These are phyloP conservation scores for Rambutsinella grinnellia DNA, from an alignment of 2,888 invertebrate species.

Conservation along the genomic window DNA sequence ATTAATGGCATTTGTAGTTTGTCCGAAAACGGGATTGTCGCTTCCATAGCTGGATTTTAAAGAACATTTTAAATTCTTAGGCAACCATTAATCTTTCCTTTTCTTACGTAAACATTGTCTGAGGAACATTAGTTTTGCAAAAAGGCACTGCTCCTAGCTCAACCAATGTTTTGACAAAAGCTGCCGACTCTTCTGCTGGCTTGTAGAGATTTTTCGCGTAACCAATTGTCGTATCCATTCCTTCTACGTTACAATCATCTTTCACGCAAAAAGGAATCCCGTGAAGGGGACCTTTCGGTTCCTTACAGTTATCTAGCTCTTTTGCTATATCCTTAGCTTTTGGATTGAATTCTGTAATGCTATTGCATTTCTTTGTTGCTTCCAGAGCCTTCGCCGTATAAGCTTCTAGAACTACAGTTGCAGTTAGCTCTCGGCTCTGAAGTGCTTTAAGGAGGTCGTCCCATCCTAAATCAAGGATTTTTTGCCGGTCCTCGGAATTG, in stretches of 20 bases:
- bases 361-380: constrained; percentile 66
- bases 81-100: no score
- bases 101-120: constrained; percentile 66
- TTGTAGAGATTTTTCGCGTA: constrained; percentile 67
- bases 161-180: constrained; percentile 53
- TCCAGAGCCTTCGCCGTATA: constrained; percentile 66
- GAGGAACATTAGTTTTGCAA: constrained; percentile 69
- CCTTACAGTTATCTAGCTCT: no score
- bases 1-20: constrained; percentile 53
- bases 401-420: constrained; percentile 56
- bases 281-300: no score
- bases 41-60: no score
- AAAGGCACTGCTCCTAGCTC: constrained; percentile 65
- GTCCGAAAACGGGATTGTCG: constrained; percentile 63
- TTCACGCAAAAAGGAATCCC: constrained; percentile 69
- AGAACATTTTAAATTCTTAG: no score
- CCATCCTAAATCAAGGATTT: no score
- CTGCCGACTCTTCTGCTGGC: constrained; percentile 66
- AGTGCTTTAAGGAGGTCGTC: no score
- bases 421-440: constrained; percentile 34
- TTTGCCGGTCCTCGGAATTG: no score
- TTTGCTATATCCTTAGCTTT: no score
- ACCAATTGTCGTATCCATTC: constrained; percentile 68
- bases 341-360: constrained; percentile 67
- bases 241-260: constrained; percentile 68